A percentile compares a stretch with the other conserved stretches of the same genome.
Evolutionary conservation across 2,797 vertebrate species (phyloP).

Genomic region (Channallabes apus): DNA sequence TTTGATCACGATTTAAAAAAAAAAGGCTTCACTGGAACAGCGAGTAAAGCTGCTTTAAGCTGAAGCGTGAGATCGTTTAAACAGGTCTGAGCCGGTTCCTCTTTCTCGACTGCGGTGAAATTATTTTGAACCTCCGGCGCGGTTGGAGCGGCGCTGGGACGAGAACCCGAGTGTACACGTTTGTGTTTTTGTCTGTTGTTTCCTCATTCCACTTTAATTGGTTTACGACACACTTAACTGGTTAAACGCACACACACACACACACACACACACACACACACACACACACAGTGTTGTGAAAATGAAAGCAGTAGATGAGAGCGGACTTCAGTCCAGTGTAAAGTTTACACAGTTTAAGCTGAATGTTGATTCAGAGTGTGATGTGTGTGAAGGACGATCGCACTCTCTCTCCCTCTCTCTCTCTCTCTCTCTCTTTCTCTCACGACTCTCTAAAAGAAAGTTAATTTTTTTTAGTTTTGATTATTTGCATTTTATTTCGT

Average conservation of each 20-base stretch:
- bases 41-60: neutral
- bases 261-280: neutral
- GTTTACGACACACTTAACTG: neutral
- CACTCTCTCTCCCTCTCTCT: neutral
- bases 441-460: neutral
- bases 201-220: slow-evolving; percentile 5
- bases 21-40: neutral
- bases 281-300: too few relatives aligned
- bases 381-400: neutral
- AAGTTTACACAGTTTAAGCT: neutral
- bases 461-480: neutral
- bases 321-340: neutral
- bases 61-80: neutral
- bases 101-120: neutral
- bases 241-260: neutral
- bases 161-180: neutral
- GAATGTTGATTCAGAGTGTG: neutral
- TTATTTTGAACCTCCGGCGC: neutral
- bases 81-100: neutral
- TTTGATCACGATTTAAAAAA: too few relatives aligned
- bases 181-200: too few relatives aligned
- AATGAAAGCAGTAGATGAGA: neutral
- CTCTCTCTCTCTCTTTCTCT: neutral
- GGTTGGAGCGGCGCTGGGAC: neutral
- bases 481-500: neutral